Percentiles rank a stretch among this genome's conserved stretches.
phyloP scores from a whole-genome alignment of 2,888 invertebrate genomes.

The Synanthedon tipuliformis region DNA sequence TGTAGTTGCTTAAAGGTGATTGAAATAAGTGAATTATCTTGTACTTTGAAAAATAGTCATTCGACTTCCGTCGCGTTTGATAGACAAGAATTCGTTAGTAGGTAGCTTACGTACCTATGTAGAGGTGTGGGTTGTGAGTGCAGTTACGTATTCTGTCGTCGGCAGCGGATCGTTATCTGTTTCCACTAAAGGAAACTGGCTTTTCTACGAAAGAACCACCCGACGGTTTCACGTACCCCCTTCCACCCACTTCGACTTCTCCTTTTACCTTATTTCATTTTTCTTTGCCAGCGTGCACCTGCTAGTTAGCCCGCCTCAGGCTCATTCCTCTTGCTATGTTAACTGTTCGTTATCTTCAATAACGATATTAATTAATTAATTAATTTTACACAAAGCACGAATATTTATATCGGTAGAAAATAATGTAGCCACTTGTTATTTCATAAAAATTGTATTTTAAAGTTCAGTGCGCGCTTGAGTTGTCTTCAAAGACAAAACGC shows the following conservation, averaged over 20 bases:
- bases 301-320: conserved; percentile 59
- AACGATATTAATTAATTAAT: conserved; percentile 8
- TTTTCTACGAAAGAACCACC: conserved; percentile 64
- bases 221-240: conserved; percentile 41
- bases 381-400: conserved; percentile 3
- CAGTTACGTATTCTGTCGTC: conserved; percentile 68
- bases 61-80: conserved; percentile 29
- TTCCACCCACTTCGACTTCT: conserved; percentile 38
- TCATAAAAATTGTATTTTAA: neutral
- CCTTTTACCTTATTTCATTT: conserved; percentile 67
- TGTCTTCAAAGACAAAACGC: conserved; percentile 14
- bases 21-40: too few species aligned
- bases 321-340: conserved; percentile 37
- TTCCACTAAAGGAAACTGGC: conserved; percentile 69
- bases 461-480: neutral
- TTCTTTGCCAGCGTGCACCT: conserved; percentile 64
- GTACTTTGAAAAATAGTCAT: too few species aligned
- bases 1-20: too few species aligned
- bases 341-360: conserved; percentile 27
- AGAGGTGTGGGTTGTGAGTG: conserved; percentile 56
- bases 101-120: conserved; percentile 18
- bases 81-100: conserved; percentile 33
- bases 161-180: conserved; percentile 69
- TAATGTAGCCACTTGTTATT: too few species aligned
- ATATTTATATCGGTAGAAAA: neutral